A percentile compares a stretch with the other conserved stretches of the same genome.
phyloP scores from a whole-genome alignment of 2,113 vertebrate species.

The Hippolais icterina region DNA sequence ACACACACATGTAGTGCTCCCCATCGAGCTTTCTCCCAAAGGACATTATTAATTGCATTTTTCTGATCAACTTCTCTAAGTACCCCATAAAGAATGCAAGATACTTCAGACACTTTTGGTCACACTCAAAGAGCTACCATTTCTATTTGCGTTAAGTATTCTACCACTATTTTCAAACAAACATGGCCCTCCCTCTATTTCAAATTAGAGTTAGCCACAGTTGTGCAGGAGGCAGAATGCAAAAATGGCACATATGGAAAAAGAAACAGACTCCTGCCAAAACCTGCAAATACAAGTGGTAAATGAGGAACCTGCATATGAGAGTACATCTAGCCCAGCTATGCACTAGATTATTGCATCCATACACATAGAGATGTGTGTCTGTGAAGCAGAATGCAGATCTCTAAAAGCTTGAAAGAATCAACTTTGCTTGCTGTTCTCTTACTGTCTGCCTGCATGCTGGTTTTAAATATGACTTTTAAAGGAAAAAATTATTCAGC shows the following conservation, averaged over 20 bases:
- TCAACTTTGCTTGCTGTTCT: background rate
- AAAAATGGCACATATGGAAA: background rate
- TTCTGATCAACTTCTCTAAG: background rate
- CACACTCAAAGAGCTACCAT: background rate
- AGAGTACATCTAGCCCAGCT: background rate
- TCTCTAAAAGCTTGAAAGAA: background rate
- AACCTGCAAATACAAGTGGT: background rate
- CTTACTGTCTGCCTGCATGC: background rate
- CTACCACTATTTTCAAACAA: background rate
- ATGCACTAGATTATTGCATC: background rate
- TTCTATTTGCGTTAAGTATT: background rate
- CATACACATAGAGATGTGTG: accelerated
- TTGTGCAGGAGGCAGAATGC: background rate
- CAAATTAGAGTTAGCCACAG: background rate
- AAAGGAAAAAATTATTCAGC: background rate
- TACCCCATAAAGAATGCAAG: background rate
- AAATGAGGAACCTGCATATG: background rate
- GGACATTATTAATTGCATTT: background rate
- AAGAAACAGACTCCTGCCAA: background rate
- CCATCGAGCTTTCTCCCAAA: background rate
- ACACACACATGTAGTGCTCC: background rate
- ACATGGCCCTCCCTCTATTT: background rate
- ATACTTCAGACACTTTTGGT: background rate
- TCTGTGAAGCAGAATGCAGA: background rate
- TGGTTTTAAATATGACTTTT: background rate